Conservation (phyloP, 2,113 vertebrate genomes). For the Emberiza fucata region DNA sequence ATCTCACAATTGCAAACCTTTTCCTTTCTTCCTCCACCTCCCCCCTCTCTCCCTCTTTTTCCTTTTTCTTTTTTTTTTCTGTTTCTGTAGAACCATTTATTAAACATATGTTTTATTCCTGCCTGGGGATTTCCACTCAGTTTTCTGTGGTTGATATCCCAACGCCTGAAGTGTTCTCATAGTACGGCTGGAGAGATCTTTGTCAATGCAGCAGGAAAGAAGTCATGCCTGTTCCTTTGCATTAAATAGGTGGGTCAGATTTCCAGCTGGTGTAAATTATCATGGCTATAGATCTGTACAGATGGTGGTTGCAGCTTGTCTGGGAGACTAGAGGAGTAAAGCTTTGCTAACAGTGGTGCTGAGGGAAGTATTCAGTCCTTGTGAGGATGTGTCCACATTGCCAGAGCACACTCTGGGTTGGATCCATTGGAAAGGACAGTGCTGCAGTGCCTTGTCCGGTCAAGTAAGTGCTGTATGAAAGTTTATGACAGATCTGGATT, state of each 20-base stretch:
- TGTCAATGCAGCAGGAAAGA: constrained; percentile 4
- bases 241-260: neutral
- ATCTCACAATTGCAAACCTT: neutral
- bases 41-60: too few relatives aligned
- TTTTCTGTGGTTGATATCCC: constrained; percentile 22
- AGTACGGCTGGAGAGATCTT: neutral
- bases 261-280: constrained; percentile 22
- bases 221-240: neutral
- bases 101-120: constrained; percentile 19
- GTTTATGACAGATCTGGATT: neutral
- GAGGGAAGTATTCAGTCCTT: neutral
- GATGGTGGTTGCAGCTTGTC: neutral
- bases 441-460: neutral
- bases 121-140: constrained; percentile 35
- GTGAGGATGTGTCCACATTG: accelerated
- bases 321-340: neutral
- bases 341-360: neutral
- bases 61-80: too few relatives aligned
- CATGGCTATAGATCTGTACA: neutral
- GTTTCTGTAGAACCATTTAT: neutral
- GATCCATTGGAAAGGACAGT: neutral
- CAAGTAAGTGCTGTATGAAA: neutral
- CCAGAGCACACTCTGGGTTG: neutral
- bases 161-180: neutral
- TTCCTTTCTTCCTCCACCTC: neutral